Base-by-base conservation (phyloP, 35 echinoderm and acorn worm species). In the Acanthaster planci region DNA sequence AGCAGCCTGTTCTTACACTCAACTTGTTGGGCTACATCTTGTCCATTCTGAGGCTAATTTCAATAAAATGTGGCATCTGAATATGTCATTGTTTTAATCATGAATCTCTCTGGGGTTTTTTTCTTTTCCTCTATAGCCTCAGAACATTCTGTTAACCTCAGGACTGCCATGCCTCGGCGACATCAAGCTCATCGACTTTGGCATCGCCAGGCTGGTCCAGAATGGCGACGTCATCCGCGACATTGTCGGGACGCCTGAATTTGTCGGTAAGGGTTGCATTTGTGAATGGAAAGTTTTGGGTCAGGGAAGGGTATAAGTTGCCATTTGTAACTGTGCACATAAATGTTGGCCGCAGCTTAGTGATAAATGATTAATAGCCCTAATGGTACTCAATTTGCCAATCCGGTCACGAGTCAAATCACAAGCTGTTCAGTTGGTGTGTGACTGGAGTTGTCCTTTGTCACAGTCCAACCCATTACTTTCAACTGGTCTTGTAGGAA, bases 151-250 rank as follows among this genome's bases (percentile, higher is more conserved):
- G 1, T 75, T 99, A 8, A 99, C 96, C 0, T 81, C 80, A 8
- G 83, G 78, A 50, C 38, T 82, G 32, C 40, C 82, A 6, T 84
- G 67, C 16, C 27, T 76, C 38, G 86, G 92, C 15, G 89, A 99
- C 51, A 94, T 99, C 54, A 99, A 94, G 29, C 79, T 99, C 21
- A 93, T 99, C 37, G 96, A 99, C 60, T 99, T 94, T 92, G 96
- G 96, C 19, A 88, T 99, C 47, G 96, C 96, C 15, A 90, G 89
- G 40, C 85, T 86, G 55, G 67, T 99, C 72, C 77, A 88, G 8
- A 83, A 91, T 26, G 89, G 82, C 60, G 54, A 76, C 37, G 96
- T 94, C 76, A 83, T 99, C 14, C 38, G 96, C 27, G 96, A 99
- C 21, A 94, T 99, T 51, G 85, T 94, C 26, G 96, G 96, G 27